Base-by-base conservation (phyloP, 2,888 invertebrate species). In the Cremastobaeus sp. region DNA sequence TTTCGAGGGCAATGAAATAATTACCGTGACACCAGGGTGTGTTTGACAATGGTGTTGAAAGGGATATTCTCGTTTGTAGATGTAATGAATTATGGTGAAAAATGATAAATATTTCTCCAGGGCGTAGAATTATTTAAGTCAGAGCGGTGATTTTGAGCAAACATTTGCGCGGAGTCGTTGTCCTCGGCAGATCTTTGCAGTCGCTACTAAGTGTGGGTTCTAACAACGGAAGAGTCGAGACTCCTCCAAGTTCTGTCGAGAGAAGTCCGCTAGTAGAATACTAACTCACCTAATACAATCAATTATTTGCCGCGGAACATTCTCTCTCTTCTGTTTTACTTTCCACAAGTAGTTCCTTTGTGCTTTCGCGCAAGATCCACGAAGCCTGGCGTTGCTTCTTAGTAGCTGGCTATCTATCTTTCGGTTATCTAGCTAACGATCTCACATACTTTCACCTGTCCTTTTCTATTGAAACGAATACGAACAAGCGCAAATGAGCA, bases 271-370 rank as follows among this genome's bases (percentile, higher is more conserved):
- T 79, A 76, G 72, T 78, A 76, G 85, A 86, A 86, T 86, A 86
- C 85, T 82, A 86, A 86, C 84, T 85, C 83, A 77, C 80, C 82
- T 86, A 85, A 86, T 84, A 84, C 84, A 85, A 86, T 86, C 84
- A 86, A 86, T 85, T 86, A 85, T 86, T 85, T 83, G 83, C 81
- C 82, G 78, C 80, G 81, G 81, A 83, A 79, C 82, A 80, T 80
- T 41, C 48, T 37, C 55, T 41, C 54, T 69, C 83, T 84, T 82
- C 81, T 82, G 81, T 84, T 84, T 84, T 83, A 84, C 83, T 84
- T 84, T 78, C 79, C 45, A 50, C 62, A 57, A 50, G 59, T 50
- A 70, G 66, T 39, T 57, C 65, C 57, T 60, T 69, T 65, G 47
- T 62, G 39, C 55, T 50, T 34, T 37, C 37, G 45, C 60, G 37